Evolutionary conservation across 2,888 invertebrate species (phyloP).

Genomic region (Masnerella sp.): DNA sequence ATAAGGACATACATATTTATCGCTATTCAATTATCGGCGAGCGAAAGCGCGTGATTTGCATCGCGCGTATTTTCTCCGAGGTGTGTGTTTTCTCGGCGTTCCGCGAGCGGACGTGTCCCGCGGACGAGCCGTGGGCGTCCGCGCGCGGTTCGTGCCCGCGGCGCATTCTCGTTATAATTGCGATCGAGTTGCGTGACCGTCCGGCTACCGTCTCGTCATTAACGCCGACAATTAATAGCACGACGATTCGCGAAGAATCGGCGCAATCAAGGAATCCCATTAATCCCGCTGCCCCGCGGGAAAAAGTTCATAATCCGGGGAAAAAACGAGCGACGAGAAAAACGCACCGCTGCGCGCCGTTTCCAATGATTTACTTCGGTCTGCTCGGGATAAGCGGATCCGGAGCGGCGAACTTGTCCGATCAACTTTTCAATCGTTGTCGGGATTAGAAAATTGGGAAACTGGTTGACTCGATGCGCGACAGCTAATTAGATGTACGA

Average conservation of each 20-base stretch:
- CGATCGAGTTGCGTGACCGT: conserved; percentile 72
- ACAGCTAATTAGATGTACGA: too few species aligned
- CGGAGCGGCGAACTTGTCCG: too few species aligned
- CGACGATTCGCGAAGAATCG: conserved; percentile 60
- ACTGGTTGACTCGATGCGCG: too few species aligned
- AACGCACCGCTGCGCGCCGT: too few species aligned
- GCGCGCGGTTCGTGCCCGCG: conserved; percentile 68
- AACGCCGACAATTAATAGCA: conserved; percentile 68
- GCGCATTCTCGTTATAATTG: conserved; percentile 73
- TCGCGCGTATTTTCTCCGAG: conserved; percentile 48
- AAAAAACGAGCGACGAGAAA: conserved; percentile 51
- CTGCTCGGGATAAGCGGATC: too few species aligned
- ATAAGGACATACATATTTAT: conserved; percentile 58
- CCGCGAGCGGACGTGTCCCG: conserved; percentile 46
- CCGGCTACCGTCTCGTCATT: conserved; percentile 64
- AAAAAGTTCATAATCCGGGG: too few species aligned
- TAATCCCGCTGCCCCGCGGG: too few species aligned
- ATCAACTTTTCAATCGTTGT: too few species aligned
- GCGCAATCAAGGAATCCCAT: conserved; percentile 57
- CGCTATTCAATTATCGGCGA: conserved; percentile 50
- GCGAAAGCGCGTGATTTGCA: conserved; percentile 55
- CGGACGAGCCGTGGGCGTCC: conserved; percentile 58
- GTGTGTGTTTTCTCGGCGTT: conserved; percentile 38
- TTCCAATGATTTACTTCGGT: too few species aligned
- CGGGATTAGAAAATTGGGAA: conserved; percentile 41